Evolutionary conservation across 2,797 vertebrate species (phyloP).

Genomic region (Chelonia mydas): DNA sequence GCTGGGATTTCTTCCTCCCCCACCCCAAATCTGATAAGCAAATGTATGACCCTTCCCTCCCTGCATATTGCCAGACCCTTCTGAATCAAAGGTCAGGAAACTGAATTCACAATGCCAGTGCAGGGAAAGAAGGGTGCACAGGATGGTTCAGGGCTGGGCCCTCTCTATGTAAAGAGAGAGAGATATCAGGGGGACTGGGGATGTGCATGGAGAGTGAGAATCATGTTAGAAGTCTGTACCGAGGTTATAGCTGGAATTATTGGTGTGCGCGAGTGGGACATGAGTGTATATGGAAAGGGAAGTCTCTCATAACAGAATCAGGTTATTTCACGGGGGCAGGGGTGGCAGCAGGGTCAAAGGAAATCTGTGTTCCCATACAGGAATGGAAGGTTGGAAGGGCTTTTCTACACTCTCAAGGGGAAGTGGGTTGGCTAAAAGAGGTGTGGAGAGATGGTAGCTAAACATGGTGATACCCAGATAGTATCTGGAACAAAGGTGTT

Average conservation of each 20-base stretch:
- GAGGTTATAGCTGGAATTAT: background rate
- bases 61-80: background rate
- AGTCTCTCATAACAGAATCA: background rate
- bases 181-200: background rate
- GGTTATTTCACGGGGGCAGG: background rate
- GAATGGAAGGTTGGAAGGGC: constrained; percentile 23
- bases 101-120: background rate
- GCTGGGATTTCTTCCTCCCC: background rate
- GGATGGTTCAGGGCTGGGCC: background rate
- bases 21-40: background rate
- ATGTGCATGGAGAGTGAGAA: background rate
- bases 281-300: background rate
- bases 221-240: background rate
- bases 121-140: fast-evolving
- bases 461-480: background rate
- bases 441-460: background rate
- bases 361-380: constrained; percentile 8
- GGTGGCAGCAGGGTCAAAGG: background rate
- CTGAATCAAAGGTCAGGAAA: background rate
- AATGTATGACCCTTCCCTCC: background rate
- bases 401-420: constrained; percentile 15
- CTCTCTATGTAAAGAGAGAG: background rate
- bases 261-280: background rate
- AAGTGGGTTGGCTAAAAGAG: background rate
- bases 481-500: background rate